These are phyloP conservation scores for Tinea pellionella DNA, from an alignment of 2,888 invertebrate genomes.

Conservation along the genomic window DNA sequence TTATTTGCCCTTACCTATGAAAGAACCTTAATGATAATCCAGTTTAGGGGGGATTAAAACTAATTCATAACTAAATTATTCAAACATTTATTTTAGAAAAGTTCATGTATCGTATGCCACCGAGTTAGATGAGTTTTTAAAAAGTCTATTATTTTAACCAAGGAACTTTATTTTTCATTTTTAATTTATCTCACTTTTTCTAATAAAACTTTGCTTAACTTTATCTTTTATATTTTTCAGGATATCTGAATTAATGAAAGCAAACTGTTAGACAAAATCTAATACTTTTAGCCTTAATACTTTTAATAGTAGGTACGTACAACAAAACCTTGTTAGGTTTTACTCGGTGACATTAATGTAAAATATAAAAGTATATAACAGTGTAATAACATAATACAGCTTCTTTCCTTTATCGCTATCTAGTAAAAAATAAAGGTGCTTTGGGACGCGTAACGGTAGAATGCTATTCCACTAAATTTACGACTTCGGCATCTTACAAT, in stretches of 20 bases:
- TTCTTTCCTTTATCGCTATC: background rate
- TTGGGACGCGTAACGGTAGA: constrained; percentile 9
- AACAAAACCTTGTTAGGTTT: background rate
- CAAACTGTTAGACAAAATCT: no score
- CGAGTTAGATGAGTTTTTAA: background rate
- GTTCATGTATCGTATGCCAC: background rate
- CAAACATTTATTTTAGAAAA: background rate
- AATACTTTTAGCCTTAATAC: background rate
- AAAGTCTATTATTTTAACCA: background rate
- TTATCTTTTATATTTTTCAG: no score
- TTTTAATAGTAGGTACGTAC: background rate
- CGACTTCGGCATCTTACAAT: constrained; percentile 36
- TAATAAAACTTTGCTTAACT: no score
- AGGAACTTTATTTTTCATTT: background rate
- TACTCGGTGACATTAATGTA: background rate
- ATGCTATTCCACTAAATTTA: constrained; percentile 28
- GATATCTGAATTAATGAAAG: no score
- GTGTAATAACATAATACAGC: background rate
- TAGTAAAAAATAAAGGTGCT: constrained; percentile 9
- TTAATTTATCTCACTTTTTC: background rate
- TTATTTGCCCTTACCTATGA: constrained; percentile 15
- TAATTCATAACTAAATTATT: background rate
- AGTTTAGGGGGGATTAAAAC: background rate
- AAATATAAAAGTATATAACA: background rate
- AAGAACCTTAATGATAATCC: constrained; percentile 9